phyloP scores from a whole-genome alignment of 2,797 vertebrate species.

The Diplodus sargus region DNA sequence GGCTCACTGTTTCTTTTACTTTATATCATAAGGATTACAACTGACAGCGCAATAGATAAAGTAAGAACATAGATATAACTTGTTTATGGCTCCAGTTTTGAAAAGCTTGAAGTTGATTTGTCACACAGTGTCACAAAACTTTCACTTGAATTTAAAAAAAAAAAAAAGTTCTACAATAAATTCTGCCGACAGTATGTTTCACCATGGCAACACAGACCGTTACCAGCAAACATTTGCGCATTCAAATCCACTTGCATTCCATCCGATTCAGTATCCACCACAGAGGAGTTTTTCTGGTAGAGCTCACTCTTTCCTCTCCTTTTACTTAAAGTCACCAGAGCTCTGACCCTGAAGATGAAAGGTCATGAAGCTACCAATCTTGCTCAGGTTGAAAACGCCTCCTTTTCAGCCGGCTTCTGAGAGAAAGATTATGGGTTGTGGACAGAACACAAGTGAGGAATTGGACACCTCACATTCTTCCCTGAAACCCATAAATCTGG shows the following conservation, averaged over 20 bases:
- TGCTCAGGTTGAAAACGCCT: conserved; percentile 34
- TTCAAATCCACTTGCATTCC: background rate
- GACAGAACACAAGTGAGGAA: conserved; percentile 75
- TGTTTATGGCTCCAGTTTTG: background rate
- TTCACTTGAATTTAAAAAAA: too few species aligned
- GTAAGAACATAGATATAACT: background rate
- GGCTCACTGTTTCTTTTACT: background rate
- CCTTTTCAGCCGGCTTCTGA: conserved; percentile 20
- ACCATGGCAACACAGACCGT: background rate
- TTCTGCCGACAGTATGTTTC: background rate
- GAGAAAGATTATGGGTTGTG: conserved; percentile 57
- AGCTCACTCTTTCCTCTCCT: background rate
- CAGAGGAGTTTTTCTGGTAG: background rate
- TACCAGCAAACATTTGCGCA: conserved; percentile 3
- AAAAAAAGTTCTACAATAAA: too few species aligned
- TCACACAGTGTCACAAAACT: background rate
- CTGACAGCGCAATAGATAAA: background rate
- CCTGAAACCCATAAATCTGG: conserved; percentile 72
- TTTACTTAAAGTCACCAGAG: conserved; percentile 3
- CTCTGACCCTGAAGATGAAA: conserved; percentile 24
- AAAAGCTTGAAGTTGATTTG: background rate
- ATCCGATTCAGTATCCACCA: background rate
- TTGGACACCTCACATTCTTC: conserved; percentile 78
- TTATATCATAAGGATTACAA: background rate
- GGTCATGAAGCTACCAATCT: conserved; percentile 22